Evolutionary conservation across 2,113 vertebrate genomes (phyloP), one percentile per base, ranked within the genome.

Genomic region (Xerus inauris): DNA sequence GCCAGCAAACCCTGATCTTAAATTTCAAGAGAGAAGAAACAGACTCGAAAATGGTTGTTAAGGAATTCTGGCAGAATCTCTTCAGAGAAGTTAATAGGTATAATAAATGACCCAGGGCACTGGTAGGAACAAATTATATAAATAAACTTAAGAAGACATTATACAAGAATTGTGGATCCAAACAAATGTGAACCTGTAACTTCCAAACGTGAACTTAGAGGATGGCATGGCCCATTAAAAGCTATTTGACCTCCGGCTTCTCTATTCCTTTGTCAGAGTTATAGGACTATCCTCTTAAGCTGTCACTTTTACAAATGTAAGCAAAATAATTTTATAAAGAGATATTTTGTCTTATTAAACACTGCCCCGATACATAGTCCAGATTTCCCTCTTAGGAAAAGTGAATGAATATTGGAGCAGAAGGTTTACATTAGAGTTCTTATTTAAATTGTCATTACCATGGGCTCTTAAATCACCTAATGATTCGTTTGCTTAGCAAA

Each of bases 381-480:
- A 98, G 91, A 97, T 97, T 98, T 98, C 97, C 96, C 97, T 98
- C 76, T 95, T 96, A 97, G 94, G 94, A 91, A 93, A 94, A 92
- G 95, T 97, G 83, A 97, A 93, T 69, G 90, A 98, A 98, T 97
- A 97, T 98, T 97, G 88, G 83, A 97, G 75, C 93, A 97, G 96
- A 97, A 91, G 97, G 97, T 98, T 98, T 98, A 97, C 93, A 94
- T 96, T 98, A 98, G 62, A 71, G 95, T 97, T 98, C 98, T 94
- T 97, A 96, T 98, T 98, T 98, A 98, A 98, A 97, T 98, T 98
- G 97, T 98, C 92, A 96, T 98, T 98, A 98, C 87, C 86, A 84
- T 47, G 83, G 96, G 73, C 93, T 98, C 97, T 98, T 99, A 98
- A 99, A 98, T 98, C 98, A 98, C 97, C 97, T 98, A 97, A 97